Base-by-base conservation (phyloP, 2,113 vertebrate species). In the Prietella phreatophila region DNA sequence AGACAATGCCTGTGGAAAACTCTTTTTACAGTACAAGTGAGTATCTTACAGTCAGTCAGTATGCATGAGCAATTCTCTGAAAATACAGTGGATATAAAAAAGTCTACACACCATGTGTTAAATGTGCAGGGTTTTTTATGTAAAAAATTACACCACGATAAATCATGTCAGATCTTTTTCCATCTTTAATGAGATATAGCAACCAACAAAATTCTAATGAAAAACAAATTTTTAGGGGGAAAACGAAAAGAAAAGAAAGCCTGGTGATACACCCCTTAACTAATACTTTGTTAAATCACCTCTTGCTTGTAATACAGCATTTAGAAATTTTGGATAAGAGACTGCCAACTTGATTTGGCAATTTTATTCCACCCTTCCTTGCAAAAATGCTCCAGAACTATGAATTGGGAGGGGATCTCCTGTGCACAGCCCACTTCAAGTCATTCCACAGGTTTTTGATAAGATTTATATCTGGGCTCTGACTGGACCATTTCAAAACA, bases 1-100 rank as follows among this genome's bases (percentile, higher is more conserved):
- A 93, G 95, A 94, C 93, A 94, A 93, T 94, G 91, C 86, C 87
- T 76, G 90, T 88, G 89, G 83, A 87, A 55, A 78, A 88, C 90
- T 89, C 90, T 88, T 90, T 90, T 87, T 91, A 81, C 86, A 80
- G 88, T 86, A 87, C 89, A 42, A 14, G 53, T 69, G 81, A 83
- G 76, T 79, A 42, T 71, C 33, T 69, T 76, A n/a, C 63, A 71
- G 88, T 76, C 25, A 17, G 58, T 58, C 36, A 73, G 55, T 39
- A 86, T 7, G 30, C 15, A 30, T 27, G 5, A 73, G 89, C 86
- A 42, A 14, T 85, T 75, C n/a, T 61, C 58, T 87, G 87, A 87
- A 88, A 89, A 90, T 78, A 65, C 82, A 85, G 61, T 86, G 9
- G 4, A 82, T 58, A 36, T 58, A 81, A 56, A 81, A 81, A 81